These are phyloP conservation scores for Muscicapa adusta DNA, from an alignment of 2,113 vertebrate species.

Conservation along the genomic window DNA sequence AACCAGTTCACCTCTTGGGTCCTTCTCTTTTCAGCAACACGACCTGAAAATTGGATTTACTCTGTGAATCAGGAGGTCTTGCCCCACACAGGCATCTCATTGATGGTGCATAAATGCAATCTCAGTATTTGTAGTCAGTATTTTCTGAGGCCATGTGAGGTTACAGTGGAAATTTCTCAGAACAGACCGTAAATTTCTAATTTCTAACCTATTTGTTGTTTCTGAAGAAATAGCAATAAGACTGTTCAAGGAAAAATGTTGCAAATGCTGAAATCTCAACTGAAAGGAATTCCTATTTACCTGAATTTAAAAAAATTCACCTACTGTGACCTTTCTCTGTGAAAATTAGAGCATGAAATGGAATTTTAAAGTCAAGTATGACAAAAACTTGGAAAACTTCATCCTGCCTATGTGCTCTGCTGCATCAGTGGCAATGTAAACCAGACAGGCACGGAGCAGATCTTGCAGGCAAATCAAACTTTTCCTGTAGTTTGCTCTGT, in stretches of 20 bases:
- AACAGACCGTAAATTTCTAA: not conserved
- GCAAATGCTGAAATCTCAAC: not conserved
- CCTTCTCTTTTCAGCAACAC: not conserved
- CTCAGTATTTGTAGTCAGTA: not conserved
- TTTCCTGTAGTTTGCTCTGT: not conserved
- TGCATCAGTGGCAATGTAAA: not conserved
- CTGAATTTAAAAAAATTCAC: not conserved
- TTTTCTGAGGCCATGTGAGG: not conserved
- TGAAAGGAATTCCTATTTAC: not conserved
- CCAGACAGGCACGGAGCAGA: not conserved
- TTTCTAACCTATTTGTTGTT: not conserved
- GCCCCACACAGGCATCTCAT: not conserved
- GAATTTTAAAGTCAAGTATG: not conserved
- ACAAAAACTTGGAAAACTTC: not conserved
- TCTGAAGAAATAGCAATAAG: not conserved
- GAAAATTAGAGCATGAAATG: not conserved
- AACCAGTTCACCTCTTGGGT: not conserved
- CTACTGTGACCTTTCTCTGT: not conserved
- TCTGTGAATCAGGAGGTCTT: not conserved
- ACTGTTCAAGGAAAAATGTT: not conserved
- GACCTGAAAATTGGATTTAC: not conserved
- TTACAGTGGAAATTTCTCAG: not conserved
- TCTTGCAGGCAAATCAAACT: not conserved
- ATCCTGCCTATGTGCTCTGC: not conserved
- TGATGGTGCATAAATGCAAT: not conserved